A percentile compares a stretch with the other conserved stretches of the same genome.
These are phyloP conservation scores for Chunga burmeisteri DNA, from an alignment of 2,113 vertebrate species.

Conservation along the genomic window DNA sequence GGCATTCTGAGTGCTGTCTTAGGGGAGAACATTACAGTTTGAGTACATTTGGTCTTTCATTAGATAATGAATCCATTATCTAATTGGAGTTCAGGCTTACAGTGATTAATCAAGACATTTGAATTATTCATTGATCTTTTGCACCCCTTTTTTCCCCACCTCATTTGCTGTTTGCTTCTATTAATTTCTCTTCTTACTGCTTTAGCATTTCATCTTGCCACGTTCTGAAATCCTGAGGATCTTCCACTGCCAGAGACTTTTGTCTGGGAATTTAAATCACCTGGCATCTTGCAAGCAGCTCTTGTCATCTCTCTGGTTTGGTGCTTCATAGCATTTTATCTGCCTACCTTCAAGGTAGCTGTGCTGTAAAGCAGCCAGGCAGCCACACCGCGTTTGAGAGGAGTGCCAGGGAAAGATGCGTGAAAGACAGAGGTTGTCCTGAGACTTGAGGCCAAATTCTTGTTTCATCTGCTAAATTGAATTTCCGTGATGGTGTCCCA, in stretches of 20 bases:
- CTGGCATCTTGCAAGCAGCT: background rate
- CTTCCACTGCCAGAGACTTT: background rate
- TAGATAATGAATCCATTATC: slow-evolving; percentile 44
- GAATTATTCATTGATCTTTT: slow-evolving; percentile 49
- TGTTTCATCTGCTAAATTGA: background rate
- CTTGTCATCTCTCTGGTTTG: background rate
- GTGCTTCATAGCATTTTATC: background rate
- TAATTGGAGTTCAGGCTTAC: slow-evolving; percentile 38
- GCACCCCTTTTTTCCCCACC: background rate
- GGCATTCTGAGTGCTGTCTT: background rate
- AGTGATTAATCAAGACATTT: slow-evolving; percentile 47
- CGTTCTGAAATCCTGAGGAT: background rate
- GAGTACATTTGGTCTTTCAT: slow-evolving; percentile 24
- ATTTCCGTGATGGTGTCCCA: background rate
- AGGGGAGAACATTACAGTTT: background rate
- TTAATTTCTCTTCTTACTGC: background rate
- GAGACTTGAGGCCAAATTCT: background rate
- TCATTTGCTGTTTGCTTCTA: slow-evolving; percentile 7
- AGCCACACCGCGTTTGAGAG: accelerated
- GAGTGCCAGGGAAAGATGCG: background rate
- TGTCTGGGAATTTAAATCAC: background rate
- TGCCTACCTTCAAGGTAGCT: background rate
- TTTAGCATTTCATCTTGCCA: background rate
- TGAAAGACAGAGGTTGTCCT: background rate
- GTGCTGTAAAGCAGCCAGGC: background rate